Conservation (phyloP, 2,888 invertebrate genomes). For the Chrysotoxum bicinctum region DNA sequence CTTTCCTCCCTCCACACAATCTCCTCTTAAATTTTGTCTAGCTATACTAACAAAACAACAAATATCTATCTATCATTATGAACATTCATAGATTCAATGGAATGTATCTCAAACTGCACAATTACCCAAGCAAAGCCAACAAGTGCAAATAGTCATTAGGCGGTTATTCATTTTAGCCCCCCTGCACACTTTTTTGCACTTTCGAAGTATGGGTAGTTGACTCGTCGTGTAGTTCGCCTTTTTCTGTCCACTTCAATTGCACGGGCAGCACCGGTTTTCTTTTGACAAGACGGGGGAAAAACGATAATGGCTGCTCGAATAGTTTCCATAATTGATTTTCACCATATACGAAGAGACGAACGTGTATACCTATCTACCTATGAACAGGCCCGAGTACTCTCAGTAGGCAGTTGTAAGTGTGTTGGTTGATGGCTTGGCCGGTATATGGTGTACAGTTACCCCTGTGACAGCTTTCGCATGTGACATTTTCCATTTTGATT, state of each 20-base stretch:
- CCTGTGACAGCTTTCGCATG: slow-evolving; percentile 55
- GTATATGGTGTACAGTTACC: slow-evolving; percentile 50
- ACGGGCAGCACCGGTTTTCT: slow-evolving; percentile 20
- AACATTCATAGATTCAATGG: slow-evolving; percentile 60
- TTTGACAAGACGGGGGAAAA: slow-evolving; percentile 52
- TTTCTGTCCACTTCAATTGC: slow-evolving; percentile 2
- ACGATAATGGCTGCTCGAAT: slow-evolving; percentile 73
- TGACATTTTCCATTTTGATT: slow-evolving; percentile 72
- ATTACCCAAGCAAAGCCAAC: slow-evolving; percentile 71
- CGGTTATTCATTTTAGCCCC: slow-evolving; percentile 41
- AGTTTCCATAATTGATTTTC: slow-evolving; percentile 73
- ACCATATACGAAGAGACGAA: slow-evolving; percentile 40
- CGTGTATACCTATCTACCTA: not conserved
- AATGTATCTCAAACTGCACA: slow-evolving; percentile 71
- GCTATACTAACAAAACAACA: not conserved
- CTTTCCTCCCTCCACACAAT: not conserved
- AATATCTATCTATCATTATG: slow-evolving; percentile 25
- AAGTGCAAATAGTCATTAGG: slow-evolving; percentile 68
- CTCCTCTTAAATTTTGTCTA: not conserved
- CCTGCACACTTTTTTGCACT: slow-evolving; percentile 18
- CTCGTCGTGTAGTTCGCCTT: not conserved
- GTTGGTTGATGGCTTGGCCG: not conserved
- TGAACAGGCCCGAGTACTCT: too few species aligned
- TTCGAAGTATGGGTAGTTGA: not conserved
- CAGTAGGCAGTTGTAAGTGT: slow-evolving; percentile 6